These are phyloP conservation scores for Apus apus DNA, from an alignment of 2,113 vertebrate genomes.

Conservation along the genomic window DNA sequence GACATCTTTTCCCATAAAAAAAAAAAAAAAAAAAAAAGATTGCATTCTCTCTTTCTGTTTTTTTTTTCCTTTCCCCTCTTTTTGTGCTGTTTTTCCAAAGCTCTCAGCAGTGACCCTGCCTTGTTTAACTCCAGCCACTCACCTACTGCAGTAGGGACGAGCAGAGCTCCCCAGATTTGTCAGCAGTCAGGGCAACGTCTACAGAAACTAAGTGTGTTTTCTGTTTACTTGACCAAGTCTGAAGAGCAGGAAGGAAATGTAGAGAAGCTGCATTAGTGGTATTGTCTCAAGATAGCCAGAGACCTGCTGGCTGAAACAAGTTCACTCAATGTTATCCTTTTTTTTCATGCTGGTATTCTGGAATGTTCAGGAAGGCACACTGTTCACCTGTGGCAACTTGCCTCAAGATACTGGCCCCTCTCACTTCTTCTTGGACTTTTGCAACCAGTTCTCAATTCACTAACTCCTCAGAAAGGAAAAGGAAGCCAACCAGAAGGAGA, in stretches of 20 bases:
- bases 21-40: neutral
- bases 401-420: neutral
- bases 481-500: neutral
- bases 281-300: neutral
- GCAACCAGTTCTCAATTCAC: neutral
- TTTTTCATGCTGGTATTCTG: neutral
- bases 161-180: neutral
- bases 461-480: neutral
- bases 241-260: neutral
- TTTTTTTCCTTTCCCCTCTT: neutral
- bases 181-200: neutral
- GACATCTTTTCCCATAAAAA: constrained; percentile 66
- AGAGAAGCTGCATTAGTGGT: neutral
- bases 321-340: neutral
- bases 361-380: neutral
- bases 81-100: neutral
- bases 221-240: neutral
- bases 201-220: neutral
- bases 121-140: neutral
- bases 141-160: neutral
- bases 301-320: neutral
- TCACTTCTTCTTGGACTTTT: fast-evolving
- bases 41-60: neutral
- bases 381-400: neutral
- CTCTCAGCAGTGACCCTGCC: neutral